A percentile compares a stretch with the other conserved stretches of the same genome.
Conservation (phyloP, 2,113 vertebrate species). For the Heptranchias perlo region DNA sequence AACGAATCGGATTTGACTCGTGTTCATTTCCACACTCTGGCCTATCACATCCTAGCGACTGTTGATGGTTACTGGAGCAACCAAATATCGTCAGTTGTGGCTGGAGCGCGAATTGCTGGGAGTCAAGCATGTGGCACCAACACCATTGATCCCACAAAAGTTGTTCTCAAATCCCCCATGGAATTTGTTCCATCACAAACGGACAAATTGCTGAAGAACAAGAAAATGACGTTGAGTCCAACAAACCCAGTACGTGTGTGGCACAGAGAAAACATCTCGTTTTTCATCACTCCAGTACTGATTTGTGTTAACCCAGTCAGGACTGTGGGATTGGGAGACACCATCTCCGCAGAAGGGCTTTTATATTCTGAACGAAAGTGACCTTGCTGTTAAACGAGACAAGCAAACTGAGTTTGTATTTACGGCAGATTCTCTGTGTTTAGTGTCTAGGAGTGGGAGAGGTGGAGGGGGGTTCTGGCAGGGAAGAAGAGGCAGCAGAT, state of each 20-base stretch:
- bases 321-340: constrained; percentile 92
- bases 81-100: constrained; percentile 78
- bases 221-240: constrained; percentile 62
- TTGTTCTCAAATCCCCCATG: constrained; percentile 70
- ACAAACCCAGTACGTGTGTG: constrained; percentile 70
- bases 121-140: constrained; percentile 79
- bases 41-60: constrained; percentile 83
- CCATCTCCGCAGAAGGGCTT: constrained; percentile 91
- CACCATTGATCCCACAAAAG: constrained; percentile 63
- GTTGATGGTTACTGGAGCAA: constrained; percentile 89
- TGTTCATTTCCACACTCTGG: constrained; percentile 92
- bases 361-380: constrained; percentile 68
- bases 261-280: constrained; percentile 73
- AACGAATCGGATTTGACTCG: constrained; percentile 75
- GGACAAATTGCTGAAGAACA: constrained; percentile 50
- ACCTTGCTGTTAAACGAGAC: background rate
- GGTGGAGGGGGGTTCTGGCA: background rate
- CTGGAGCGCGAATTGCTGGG: constrained; percentile 79
- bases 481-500: too few relatives aligned
- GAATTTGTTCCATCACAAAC: constrained; percentile 72
- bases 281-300: constrained; percentile 82
- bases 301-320: constrained; percentile 82
- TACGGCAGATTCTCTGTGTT: background rate
- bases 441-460: background rate
- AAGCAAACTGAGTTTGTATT: background rate